Base-by-base conservation (phyloP, 2,888 invertebrate species). In the Yponomeuta cagnagella region DNA sequence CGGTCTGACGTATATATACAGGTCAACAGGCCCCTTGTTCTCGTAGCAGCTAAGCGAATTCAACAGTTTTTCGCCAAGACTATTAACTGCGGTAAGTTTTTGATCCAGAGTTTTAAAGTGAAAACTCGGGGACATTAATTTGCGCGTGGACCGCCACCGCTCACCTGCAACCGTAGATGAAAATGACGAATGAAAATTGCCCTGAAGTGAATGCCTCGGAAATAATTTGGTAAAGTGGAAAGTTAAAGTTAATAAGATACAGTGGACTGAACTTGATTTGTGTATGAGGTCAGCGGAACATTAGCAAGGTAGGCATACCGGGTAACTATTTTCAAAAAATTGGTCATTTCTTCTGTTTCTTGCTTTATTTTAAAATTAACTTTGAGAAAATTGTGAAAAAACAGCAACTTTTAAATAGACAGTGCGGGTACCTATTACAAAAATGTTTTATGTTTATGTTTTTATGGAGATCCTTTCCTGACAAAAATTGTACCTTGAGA, bases 111-210 rank as follows among this genome's bases (percentile, higher is more conserved):
- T 78, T 72, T 79, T 80, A 70, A 76, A 77, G 65, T 79, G 76
- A 70, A 81, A 79, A 75, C 79, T 78, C 10, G 78, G 75, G 0
- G 75, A 74, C 77, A 82, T 77, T 71, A 81, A 72, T 72, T 80
- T 82, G 15, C 82, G 75, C 1, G 75, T 79, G 2, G 75, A 76
- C 63, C 74, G 75, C 80, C 81, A 81, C 71, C 76, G 74, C 71
- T 79, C 78, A 63, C 79, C 81, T 81, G 67, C 43, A 68, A 72
- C 12, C 15, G 48, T 48, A 43, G n/a, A 68, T 15, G 10, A 69
- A 23, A 30, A 43, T 43, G 37, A n/a, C 23, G 48, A 67, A 67
- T 67, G 67, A 43, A 67, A 37, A 48, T 67, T 37, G 67, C 43
- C n/a, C 37, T 43, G n/a, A 43, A n/a, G 69, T 58, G 52, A 58